Evolutionary conservation across 2,888 invertebrate genomes (phyloP).

Genomic region (Eustalomyia histrio): DNA sequence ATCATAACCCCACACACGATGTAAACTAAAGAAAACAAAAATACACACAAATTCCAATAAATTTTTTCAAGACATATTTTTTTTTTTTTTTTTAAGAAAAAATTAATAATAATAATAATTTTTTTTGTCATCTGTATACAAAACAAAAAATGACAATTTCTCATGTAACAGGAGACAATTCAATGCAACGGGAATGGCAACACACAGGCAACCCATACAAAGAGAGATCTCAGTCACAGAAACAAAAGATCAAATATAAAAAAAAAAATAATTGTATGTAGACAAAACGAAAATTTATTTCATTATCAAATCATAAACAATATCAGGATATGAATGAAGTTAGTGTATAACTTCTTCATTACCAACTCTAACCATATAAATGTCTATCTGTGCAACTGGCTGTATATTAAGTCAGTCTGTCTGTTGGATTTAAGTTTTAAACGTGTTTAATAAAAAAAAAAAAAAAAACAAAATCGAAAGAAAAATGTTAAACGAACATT

Average conservation of each 20-base stretch:
- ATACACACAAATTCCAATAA: constrained; percentile 58
- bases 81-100: no score
- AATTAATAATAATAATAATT: constrained; percentile 55
- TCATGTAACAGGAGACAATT: constrained; percentile 59
- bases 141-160: constrained; percentile 59
- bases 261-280: constrained; percentile 13
- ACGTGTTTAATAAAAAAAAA: constrained; percentile 41
- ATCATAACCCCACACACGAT: constrained; percentile 61
- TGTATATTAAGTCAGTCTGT: neutral
- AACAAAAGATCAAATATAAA: neutral
- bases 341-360: neutral
- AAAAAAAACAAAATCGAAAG: no score
- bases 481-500: constrained; percentile 20
- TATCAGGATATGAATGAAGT: constrained; percentile 2
- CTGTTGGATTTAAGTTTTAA: neutral
- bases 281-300: constrained; percentile 56
- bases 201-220: constrained; percentile 12
- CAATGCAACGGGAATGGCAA: constrained; percentile 19
- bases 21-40: neutral
- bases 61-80: constrained; percentile 24
- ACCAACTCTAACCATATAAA: neutral
- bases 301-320: constrained; percentile 57
- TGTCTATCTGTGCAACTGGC: neutral
- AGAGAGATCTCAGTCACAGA: constrained; percentile 1
- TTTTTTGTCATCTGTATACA: constrained; percentile 35